Conservation (phyloP, 1,140 invertebrate genomes). For the Neoseiulus cucumeris region DNA sequence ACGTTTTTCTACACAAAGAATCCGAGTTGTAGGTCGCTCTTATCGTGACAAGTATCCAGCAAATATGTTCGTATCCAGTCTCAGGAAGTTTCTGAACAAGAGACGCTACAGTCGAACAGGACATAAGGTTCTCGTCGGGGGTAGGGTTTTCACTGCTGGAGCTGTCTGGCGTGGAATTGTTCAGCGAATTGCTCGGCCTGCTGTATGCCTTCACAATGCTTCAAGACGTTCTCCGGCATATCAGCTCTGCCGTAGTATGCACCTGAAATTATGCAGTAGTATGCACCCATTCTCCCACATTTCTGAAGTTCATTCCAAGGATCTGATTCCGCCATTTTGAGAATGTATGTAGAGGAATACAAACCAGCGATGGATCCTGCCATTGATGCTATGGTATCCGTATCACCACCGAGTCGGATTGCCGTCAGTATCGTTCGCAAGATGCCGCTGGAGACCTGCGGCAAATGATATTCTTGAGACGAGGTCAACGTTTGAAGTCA, state of each 20-base stretch:
- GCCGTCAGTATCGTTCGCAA: conserved; percentile 44
- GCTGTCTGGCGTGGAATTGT: conserved; percentile 16
- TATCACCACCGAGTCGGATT: conserved; percentile 52
- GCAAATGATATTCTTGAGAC: neutral
- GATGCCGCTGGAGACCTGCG: conserved; percentile 34
- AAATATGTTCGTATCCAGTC: too few relatives aligned
- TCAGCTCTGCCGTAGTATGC: conserved; percentile 44
- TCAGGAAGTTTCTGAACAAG: too few relatives aligned
- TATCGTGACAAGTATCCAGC: too few relatives aligned
- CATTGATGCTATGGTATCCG: conserved; percentile 59
- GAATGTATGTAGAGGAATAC: too few relatives aligned
- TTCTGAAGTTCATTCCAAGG: too few relatives aligned
- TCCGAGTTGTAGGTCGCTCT: too few relatives aligned
- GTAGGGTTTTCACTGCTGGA: too few relatives aligned
- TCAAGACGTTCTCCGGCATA: conserved; percentile 36
- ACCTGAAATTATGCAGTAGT: conserved; percentile 12
- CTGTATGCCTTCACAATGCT: conserved; percentile 38
- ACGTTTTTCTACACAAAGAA: too few relatives aligned
- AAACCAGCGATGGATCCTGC: conserved; percentile 46
- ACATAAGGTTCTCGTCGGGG: too few relatives aligned
- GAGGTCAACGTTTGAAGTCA: neutral
- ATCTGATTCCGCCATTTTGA: too few relatives aligned
- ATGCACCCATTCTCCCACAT: too few relatives aligned
- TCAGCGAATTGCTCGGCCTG: conserved; percentile 28
- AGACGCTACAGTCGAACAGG: too few relatives aligned